Conservation (phyloP, 2,797 vertebrate species). For the Coluber constrictor region DNA sequence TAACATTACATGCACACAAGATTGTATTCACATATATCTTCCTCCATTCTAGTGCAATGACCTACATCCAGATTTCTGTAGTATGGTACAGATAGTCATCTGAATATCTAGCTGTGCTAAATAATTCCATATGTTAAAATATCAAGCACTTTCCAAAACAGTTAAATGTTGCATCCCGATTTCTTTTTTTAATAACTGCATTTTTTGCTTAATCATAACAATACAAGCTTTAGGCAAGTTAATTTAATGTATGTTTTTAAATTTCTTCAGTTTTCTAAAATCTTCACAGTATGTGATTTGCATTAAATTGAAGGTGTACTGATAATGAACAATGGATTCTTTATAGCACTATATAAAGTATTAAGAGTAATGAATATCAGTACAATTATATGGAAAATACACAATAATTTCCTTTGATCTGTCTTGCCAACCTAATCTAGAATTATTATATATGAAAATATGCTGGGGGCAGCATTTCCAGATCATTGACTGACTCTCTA, state of each 20-base stretch:
- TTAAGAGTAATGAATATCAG: background rate
- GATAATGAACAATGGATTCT: background rate
- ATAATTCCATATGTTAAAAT: background rate
- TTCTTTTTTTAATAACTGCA: background rate
- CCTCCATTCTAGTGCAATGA: background rate
- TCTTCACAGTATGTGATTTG: background rate
- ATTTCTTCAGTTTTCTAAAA: background rate
- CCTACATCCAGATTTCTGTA: background rate
- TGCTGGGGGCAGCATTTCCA: background rate
- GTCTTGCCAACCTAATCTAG: background rate
- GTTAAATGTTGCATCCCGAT: background rate
- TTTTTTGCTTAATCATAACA: background rate
- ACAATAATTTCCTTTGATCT: background rate
- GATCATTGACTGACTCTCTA: background rate
- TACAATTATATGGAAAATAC: background rate
- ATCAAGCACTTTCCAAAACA: background rate
- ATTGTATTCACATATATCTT: background rate
- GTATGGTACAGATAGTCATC: background rate
- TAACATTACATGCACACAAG: background rate
- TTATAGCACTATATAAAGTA: background rate
- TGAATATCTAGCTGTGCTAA: background rate
- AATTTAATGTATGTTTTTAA: background rate
- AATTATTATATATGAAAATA: background rate
- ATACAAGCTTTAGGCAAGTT: background rate
- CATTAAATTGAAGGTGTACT: background rate